Percentiles rank a stretch among this genome's conserved stretches.
These are phyloP conservation scores for Colistium nudipinnis DNA, from an alignment of 2,113 vertebrate genomes.

Conservation along the genomic window DNA sequence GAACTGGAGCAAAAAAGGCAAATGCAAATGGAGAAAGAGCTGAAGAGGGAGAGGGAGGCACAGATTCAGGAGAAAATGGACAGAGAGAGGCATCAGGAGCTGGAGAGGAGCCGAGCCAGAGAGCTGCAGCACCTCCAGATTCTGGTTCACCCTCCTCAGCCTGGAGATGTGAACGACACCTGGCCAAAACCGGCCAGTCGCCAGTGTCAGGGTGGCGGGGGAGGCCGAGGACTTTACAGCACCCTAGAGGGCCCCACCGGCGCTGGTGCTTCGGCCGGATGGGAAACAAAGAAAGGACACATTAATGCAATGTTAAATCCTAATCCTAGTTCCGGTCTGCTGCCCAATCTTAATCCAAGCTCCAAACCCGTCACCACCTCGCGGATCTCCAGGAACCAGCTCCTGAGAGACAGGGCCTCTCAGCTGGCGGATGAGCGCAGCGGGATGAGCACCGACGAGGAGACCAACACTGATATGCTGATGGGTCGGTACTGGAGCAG, in stretches of 20 bases:
- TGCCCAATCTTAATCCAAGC: slow-evolving; percentile 40
- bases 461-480: slow-evolving; percentile 73
- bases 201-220: slow-evolving; percentile 50
- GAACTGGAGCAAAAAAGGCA: slow-evolving; percentile 62
- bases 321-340: slow-evolving; percentile 45
- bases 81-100: slow-evolving; percentile 51
- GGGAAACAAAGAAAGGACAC: slow-evolving; percentile 52
- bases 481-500: slow-evolving; percentile 81
- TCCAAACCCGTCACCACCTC: slow-evolving; percentile 45
- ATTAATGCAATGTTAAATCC: slow-evolving; percentile 9
- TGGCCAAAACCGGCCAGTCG: slow-evolving; percentile 81
- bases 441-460: slow-evolving; percentile 81
- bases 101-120: slow-evolving; percentile 47
- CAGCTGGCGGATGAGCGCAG: slow-evolving; percentile 77
- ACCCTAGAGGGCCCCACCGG: slow-evolving; percentile 76
- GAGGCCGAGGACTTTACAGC: slow-evolving; percentile 76
- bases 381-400: slow-evolving; percentile 74
- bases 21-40: slow-evolving; percentile 57
- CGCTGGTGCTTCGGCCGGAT: slow-evolving; percentile 17
- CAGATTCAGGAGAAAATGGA: slow-evolving; percentile 65
- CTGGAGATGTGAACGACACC: slow-evolving; percentile 79
- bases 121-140: slow-evolving; percentile 68
- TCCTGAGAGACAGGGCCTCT: slow-evolving; percentile 80
- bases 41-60: slow-evolving; percentile 46
- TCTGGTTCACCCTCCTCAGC: slow-evolving; percentile 65